Percentiles rank a stretch among this genome's conserved stretches.
Evolutionary conservation across 2,888 invertebrate genomes (phyloP).

Genomic region (Trichogramma evanescens): DNA sequence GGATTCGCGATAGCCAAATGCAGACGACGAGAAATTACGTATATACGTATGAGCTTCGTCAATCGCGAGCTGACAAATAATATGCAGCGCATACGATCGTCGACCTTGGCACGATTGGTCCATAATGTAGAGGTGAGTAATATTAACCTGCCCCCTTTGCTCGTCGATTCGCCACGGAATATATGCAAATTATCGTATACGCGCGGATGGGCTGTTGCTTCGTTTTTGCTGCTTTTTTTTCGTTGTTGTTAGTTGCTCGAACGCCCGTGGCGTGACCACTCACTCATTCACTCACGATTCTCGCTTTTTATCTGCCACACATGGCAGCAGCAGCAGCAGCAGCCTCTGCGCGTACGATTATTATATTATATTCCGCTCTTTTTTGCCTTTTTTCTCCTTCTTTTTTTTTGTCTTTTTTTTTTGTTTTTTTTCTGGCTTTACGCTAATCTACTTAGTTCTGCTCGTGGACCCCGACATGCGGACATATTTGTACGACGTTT

Average conservation of each 20-base stretch:
- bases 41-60: too few relatives aligned
- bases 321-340: too few relatives aligned
- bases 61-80: too few relatives aligned
- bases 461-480: too few relatives aligned
- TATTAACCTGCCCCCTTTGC: background rate
- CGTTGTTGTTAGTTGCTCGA: background rate
- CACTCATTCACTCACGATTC: constrained; percentile 6
- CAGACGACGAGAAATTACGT: too few relatives aligned
- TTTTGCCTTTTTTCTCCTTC: background rate
- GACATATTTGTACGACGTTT: too few relatives aligned
- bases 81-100: too few relatives aligned
- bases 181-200: constrained; percentile 36
- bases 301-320: background rate
- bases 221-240: constrained; percentile 18
- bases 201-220: constrained; percentile 25
- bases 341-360: background rate
- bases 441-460: background rate
- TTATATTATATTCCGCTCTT: background rate
- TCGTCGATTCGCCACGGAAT: constrained; percentile 23
- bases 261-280: constrained; percentile 26
- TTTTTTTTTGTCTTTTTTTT: background rate
- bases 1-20: too few relatives aligned
- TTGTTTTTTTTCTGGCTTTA: background rate
- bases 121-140: constrained; percentile 9
- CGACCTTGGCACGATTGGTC: too few relatives aligned